Conservation (phyloP, 2,888 invertebrate genomes). For the Diplolepis rosae region DNA sequence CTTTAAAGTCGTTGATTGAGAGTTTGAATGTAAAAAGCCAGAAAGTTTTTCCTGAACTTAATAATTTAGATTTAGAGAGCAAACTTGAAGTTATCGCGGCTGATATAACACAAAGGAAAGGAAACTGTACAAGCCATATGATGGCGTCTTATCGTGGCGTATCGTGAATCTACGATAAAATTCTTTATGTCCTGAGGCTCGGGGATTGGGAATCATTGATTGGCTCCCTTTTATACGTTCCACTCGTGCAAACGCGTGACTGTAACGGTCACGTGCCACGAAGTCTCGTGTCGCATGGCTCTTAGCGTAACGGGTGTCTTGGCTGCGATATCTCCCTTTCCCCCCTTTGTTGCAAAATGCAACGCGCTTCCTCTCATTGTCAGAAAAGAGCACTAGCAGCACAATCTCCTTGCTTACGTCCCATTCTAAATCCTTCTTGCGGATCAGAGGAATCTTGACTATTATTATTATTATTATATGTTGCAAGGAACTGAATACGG, state of each 20-base stretch:
- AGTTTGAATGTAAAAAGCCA: no score
- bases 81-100: conserved; percentile 11
- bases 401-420: conserved; percentile 14
- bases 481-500: conserved; percentile 14
- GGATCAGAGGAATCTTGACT: conserved; percentile 20
- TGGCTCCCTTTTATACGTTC: conserved; percentile 37
- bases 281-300: conserved; percentile 16
- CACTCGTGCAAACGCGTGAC: conserved; percentile 40
- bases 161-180: conserved; percentile 15
- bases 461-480: no score
- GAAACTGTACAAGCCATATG: conserved; percentile 10
- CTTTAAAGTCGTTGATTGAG: no score
- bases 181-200: conserved; percentile 5
- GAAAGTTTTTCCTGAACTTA: no score
- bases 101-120: conserved; percentile 11
- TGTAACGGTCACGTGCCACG: conserved; percentile 47
- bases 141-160: conserved; percentile 17
- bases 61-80: no score
- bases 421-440: conserved; percentile 17
- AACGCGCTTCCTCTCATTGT: conserved; percentile 22
- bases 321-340: not conserved
- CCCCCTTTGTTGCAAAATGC: conserved; percentile 17
- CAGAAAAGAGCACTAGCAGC: conserved; percentile 6
- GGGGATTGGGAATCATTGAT: conserved; percentile 34
- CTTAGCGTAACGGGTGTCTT: conserved; percentile 3